Conservation (phyloP, 2,888 invertebrate species). For the Salticus scenicus region DNA sequence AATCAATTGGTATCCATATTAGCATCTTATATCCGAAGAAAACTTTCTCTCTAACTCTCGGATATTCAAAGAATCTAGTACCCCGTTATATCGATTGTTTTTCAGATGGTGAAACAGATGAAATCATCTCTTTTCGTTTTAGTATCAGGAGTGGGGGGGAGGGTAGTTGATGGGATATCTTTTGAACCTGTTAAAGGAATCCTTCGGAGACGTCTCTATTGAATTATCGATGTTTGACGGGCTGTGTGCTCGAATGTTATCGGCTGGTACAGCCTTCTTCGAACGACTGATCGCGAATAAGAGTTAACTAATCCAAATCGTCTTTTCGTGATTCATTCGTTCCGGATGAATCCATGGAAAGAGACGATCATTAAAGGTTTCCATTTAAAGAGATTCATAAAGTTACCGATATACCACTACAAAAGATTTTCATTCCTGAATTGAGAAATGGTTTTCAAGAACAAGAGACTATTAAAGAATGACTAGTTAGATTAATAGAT, state of each 20-base stretch:
- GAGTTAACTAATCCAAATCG: not conserved
- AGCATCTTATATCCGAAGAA: not conserved
- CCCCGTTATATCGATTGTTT: conserved; percentile 5
- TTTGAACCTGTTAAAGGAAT: not conserved
- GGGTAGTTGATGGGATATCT: not conserved
- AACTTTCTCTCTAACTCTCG: too few species aligned
- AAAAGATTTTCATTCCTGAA: too few species aligned
- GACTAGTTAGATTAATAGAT: too few species aligned
- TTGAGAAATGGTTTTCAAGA: too few species aligned
- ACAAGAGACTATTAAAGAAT: too few species aligned
- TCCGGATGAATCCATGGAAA: not conserved
- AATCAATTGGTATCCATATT: not conserved
- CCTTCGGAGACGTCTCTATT: not conserved
- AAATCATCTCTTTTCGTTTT: conserved; percentile 6
- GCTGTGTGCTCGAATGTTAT: not conserved
- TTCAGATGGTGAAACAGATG: conserved; percentile 11
- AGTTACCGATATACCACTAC: not conserved
- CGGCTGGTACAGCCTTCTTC: not conserved
- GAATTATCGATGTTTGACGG: conserved; percentile 14
- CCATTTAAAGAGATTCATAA: not conserved
- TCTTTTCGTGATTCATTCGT: not conserved
- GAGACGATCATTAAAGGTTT: conserved; percentile 1
- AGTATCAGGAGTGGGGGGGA: not conserved
- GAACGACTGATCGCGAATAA: not conserved
- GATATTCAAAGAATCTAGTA: too few species aligned